Percentiles rank a stretch among this genome's conserved stretches.
These are phyloP conservation scores for Spialia ferax DNA, from an alignment of 2,888 invertebrate species.

Conservation along the genomic window DNA sequence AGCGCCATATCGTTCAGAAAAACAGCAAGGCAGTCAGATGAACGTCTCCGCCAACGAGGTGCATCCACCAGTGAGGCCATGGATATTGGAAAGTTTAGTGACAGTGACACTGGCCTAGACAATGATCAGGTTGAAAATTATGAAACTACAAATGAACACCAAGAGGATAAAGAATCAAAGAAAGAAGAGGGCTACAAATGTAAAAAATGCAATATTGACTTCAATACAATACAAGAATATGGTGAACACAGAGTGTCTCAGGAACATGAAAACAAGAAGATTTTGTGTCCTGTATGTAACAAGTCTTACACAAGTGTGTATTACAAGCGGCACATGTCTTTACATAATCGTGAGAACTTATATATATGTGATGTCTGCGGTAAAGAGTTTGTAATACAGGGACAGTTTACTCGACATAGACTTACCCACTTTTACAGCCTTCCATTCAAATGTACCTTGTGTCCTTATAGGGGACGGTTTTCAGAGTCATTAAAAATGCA, in stretches of 20 bases:
- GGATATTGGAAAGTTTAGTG: constrained; percentile 36
- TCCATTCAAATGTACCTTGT: constrained; percentile 70
- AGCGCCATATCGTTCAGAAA: constrained; percentile 72
- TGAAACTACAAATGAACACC: constrained; percentile 34
- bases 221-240: constrained; percentile 63
- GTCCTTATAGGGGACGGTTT: constrained; percentile 76
- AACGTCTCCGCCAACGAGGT: constrained; percentile 54
- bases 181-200: constrained; percentile 54
- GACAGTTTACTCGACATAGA: constrained; percentile 68
- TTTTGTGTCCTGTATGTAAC: constrained; percentile 67
- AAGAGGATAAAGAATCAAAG: constrained; percentile 44
- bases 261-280: constrained; percentile 69
- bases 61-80: constrained; percentile 30
- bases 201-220: constrained; percentile 65
- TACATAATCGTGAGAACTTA: constrained; percentile 59
- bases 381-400: constrained; percentile 65
- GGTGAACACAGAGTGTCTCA: constrained; percentile 62
- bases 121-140: constrained; percentile 32
- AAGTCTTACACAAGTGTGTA: constrained; percentile 66
- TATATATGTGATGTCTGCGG: constrained; percentile 79
- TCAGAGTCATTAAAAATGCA: constrained; percentile 75
- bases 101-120: constrained; percentile 36
- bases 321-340: constrained; percentile 65
- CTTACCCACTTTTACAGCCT: constrained; percentile 70
- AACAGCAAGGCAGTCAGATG: constrained; percentile 69